Evolutionary conservation across 2,888 invertebrate species (phyloP).

Genomic region (Aporophyla lueneburgensis): DNA sequence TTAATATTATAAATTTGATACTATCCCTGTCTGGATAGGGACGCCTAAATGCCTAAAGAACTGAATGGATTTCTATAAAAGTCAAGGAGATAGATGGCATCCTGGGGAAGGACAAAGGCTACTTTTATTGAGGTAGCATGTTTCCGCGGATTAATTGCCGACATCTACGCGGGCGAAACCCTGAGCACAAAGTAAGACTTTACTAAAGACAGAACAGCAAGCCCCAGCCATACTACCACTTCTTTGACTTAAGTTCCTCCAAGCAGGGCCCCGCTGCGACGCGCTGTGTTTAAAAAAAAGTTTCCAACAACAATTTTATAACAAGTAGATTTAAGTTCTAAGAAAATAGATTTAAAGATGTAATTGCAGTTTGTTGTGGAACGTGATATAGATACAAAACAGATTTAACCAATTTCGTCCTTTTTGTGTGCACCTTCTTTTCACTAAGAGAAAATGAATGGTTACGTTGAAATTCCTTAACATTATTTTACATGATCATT

Average conservation of each 20-base stretch:
- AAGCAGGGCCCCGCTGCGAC: constrained; percentile 23
- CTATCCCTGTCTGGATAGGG: too few species aligned
- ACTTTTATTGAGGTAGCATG: too few species aligned
- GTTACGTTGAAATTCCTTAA: background rate
- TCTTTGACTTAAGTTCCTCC: constrained; percentile 36
- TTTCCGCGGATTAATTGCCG: too few species aligned
- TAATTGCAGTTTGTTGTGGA: constrained; percentile 34
- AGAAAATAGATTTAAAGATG: constrained; percentile 38
- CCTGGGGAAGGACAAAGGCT: too few species aligned
- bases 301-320: constrained; percentile 31
- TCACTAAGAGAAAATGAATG: too few species aligned
- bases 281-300: constrained; percentile 46
- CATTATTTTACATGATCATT: too few species aligned
- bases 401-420: background rate
- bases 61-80: too few species aligned
- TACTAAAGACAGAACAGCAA: background rate
- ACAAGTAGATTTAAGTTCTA: constrained; percentile 51
- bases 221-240: constrained; percentile 23
- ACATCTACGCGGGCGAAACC: too few species aligned
- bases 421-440: background rate
- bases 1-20: too few species aligned
- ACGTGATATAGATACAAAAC: background rate
- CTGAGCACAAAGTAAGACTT: background rate
- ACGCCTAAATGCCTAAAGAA: too few species aligned
- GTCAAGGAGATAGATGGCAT: too few species aligned